A percentile compares a stretch with the other conserved stretches of the same genome.
Evolutionary conservation across 1,140 invertebrate genomes (phyloP).

Genomic region (Psix sp.): DNA sequence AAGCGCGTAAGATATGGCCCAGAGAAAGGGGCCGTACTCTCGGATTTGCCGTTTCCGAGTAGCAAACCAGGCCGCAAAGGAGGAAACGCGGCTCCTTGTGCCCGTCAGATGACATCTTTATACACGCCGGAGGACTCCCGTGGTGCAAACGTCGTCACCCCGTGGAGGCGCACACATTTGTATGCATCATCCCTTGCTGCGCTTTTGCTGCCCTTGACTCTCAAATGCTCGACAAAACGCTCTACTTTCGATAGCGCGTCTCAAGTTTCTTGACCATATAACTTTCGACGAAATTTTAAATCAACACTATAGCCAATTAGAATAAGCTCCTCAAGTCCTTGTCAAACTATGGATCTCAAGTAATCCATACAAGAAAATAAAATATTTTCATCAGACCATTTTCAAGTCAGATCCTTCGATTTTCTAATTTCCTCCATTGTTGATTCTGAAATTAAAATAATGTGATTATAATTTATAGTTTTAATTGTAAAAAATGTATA

Average conservation of each 20-base stretch:
- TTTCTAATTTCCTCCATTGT: too few relatives aligned
- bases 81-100: constrained; percentile 59
- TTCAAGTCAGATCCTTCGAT: too few relatives aligned
- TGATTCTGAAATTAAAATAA: too few relatives aligned
- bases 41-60: constrained; percentile 43
- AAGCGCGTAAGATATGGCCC: constrained; percentile 24
- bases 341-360: too few relatives aligned
- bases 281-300: constrained; percentile 29
- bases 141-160: constrained; percentile 73
- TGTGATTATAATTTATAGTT: too few relatives aligned
- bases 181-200: constrained; percentile 61
- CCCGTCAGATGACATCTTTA: constrained; percentile 69
- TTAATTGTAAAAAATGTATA: too few relatives aligned
- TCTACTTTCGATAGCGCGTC: constrained; percentile 26
- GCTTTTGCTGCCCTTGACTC: constrained; percentile 23
- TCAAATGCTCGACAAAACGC: constrained; percentile 8
- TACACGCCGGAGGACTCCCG: constrained; percentile 63
- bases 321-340: constrained; percentile 6
- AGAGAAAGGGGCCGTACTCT: too few relatives aligned
- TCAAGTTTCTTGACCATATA: neutral
- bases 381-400: too few relatives aligned
- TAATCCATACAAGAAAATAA: too few relatives aligned
- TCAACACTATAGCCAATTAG: constrained; percentile 34
- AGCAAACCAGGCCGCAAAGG: constrained; percentile 45
- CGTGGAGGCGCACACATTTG: constrained; percentile 69